Base-by-base conservation (phyloP, 2,113 vertebrate genomes). In the Heliornis fulica region DNA sequence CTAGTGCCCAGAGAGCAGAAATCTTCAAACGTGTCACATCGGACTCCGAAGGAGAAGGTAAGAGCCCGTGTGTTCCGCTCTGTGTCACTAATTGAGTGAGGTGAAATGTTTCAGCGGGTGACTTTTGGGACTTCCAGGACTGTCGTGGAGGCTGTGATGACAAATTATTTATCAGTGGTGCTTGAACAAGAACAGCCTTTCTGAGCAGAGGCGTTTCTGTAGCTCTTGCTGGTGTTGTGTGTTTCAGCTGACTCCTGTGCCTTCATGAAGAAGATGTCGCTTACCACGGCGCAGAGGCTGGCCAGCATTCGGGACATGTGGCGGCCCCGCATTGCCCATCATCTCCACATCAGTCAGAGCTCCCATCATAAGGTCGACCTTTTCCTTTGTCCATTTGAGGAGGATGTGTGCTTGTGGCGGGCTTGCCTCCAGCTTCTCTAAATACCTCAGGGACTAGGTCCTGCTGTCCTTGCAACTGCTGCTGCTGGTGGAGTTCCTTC, bases 221-320 rank as follows among this genome's bases (percentile, higher is more conserved):
- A 85, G 26, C 72, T 96, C 80, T 90, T 80, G 48, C 20, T 56
- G 51, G 22, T 86, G 45, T 96, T 93, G 97, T 96, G 79, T 36
- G 48, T 98, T 98, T 79, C 97, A 99, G 98, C 80, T 99, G 83
- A 98, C 97, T 69, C 98, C 75, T 99, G 99, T n/a, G 98, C 97
- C 69, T 99, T 98, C 91, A n/a, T n/a, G n/a, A 98, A 98, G 88
- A 97, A 99, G 96, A 98, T 98, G 98, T 97, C 98, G 71, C 98
- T 98, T 28, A 98, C 96, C 43, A 99, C 98, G 5, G 96, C 98
- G 94, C 98, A 99, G 94, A 98, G 94, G 64, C 82, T 98, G 94
- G 97, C 97, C 41, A 98, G 89, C 74, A 98, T 96, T 19, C 84
- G 19, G 11, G 83, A 97, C 74, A 95, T 97, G 78, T 97, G 95